Evolutionary conservation across 2,888 invertebrate species (phyloP), one percentile per base, ranked within the genome.

Genomic region (Metacarcinus magister): DNA sequence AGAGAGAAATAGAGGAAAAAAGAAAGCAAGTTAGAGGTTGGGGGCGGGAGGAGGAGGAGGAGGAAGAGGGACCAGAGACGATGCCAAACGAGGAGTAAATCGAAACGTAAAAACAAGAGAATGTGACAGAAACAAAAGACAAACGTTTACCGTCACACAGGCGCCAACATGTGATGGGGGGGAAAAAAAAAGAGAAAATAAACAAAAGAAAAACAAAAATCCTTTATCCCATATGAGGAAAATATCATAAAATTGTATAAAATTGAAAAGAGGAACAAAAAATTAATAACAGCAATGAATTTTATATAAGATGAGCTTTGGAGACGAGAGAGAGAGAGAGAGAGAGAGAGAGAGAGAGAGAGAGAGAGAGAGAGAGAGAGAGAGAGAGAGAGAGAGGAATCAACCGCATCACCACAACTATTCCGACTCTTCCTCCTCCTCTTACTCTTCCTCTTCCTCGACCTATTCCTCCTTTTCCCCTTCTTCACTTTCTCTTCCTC

Each of bases 361-460:
- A 82, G 93, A 23, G 67, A 67, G 67, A 44, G 67, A 16, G 67
- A 67, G 67, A 67, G 67, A 67, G 67, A 67, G 67, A 67, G 67
- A 67, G 67, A 5, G 60, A 60, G 60, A 28, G 28, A 43, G 48
- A 46, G 48, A 92, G 92, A 54, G 92, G n/a, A 16, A 32, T 43
- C 23, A 2, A 82, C 82, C 82, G 32, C 82, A 82, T 7, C 28
- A 82, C 82, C 82, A 32, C 82, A 82, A 32, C 10, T 82, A 82
- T 28, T 82, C 28, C 54, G 19, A 19, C 23, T 67, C 67, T n/a
- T 67, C n/a, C 67, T 67, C 67, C 19, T 67, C 67, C n/a, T 67
- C n/a, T 5, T 67, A 19, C 67, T 67, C 67, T n/a, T 67, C 67
- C 67, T 67, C 60, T 19, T 16, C 60, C 60, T 60, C 23, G 2